Percentiles rank a stretch among this genome's conserved stretches.
Evolutionary conservation across 2,113 vertebrate genomes (phyloP).

Genomic region (Bambusicola thoracicus): DNA sequence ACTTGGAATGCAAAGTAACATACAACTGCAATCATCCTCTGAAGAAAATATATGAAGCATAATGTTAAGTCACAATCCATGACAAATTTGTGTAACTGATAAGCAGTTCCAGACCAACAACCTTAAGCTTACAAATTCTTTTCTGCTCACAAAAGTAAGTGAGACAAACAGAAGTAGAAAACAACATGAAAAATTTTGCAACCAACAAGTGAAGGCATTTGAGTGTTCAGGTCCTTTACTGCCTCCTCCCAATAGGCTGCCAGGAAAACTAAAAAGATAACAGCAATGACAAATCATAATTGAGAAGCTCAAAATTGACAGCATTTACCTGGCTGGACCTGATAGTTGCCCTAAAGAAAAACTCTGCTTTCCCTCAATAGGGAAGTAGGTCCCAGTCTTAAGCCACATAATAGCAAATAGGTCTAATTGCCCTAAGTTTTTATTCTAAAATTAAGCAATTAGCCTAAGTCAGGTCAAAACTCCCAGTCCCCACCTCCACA

Average conservation of each 20-base stretch:
- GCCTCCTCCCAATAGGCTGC: neutral
- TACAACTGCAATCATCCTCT: neutral
- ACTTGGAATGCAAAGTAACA: neutral
- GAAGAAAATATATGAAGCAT: conserved; percentile 2
- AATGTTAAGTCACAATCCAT: conserved; percentile 13
- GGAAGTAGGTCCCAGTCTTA: neutral
- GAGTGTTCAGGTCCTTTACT: neutral
- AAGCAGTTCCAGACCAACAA: conserved; percentile 20
- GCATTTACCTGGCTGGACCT: neutral
- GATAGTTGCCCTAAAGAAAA: neutral
- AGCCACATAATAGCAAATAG: neutral
- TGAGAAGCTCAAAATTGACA: neutral
- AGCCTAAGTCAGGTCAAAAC: neutral
- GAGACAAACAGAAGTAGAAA: conserved; percentile 8
- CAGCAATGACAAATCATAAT: neutral
- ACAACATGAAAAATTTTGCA: neutral
- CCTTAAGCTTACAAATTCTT: conserved; percentile 10
- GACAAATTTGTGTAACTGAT: conserved; percentile 20
- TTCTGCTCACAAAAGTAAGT: neutral
- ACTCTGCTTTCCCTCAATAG: neutral
- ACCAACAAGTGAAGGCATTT: conserved; percentile 4
- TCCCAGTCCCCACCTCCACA: neutral
- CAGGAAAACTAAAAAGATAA: neutral
- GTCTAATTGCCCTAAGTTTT: too few relatives aligned
- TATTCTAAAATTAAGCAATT: too few relatives aligned